Evolutionary conservation across 2,113 vertebrate species (phyloP).

Genomic region (Notothenia coriiceps): DNA sequence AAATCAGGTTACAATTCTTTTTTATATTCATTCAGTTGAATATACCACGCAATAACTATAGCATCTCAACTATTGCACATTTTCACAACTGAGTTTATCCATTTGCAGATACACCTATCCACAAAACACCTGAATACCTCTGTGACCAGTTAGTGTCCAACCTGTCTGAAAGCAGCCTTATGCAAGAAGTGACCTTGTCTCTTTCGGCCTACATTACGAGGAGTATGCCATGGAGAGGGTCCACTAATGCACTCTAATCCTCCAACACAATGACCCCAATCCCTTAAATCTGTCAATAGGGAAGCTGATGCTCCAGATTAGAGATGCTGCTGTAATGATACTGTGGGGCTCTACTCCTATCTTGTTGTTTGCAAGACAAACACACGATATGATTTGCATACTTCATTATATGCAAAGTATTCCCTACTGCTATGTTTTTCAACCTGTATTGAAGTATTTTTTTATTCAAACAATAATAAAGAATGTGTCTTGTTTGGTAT

Average conservation of each 20-base stretch:
- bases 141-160: constrained; percentile 10
- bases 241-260: constrained; percentile 83
- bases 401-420: constrained; percentile 19
- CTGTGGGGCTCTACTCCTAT: constrained; percentile 38
- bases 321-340: constrained; percentile 74
- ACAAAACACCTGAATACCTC: constrained; percentile 29
- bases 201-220: constrained; percentile 70
- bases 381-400: constrained; percentile 19
- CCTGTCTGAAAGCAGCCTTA: constrained; percentile 33
- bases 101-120: constrained; percentile 26
- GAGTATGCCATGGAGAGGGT: constrained; percentile 66
- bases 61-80: background rate
- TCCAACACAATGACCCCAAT: constrained; percentile 85
- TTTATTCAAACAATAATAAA: background rate
- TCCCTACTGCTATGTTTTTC: background rate
- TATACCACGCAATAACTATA: background rate
- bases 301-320: constrained; percentile 82
- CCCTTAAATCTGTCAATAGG: constrained; percentile 84
- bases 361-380: constrained; percentile 48
- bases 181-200: constrained; percentile 66
- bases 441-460: no score
- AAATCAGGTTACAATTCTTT: background rate
- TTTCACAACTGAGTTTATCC: constrained; percentile 15
- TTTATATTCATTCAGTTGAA: background rate
- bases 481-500: no score